Evolutionary conservation across 2,888 invertebrate genomes (phyloP).

Genomic region (Omphaloscelis lunosa): DNA sequence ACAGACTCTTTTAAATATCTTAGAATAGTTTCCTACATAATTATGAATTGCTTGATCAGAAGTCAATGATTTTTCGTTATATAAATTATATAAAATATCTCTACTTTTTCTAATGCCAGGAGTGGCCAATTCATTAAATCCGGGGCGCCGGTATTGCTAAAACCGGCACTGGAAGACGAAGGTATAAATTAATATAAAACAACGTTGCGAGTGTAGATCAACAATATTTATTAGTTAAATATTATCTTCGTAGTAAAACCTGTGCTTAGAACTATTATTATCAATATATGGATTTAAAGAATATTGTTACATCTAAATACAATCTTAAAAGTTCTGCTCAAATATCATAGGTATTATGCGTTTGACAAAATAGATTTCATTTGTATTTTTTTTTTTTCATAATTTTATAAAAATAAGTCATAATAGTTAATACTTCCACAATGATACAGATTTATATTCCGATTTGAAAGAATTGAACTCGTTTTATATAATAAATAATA

Average conservation of each 20-base stretch:
- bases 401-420: constrained; percentile 42
- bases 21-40: no score
- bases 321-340: constrained; percentile 76
- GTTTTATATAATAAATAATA: constrained; percentile 64
- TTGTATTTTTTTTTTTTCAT: not conserved
- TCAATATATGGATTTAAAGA: constrained; percentile 46
- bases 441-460: constrained; percentile 41
- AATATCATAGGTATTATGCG: constrained; percentile 58
- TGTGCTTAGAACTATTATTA: constrained; percentile 58
- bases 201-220: constrained; percentile 59
- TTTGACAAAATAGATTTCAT: constrained; percentile 23
- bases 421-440: constrained; percentile 66
- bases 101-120: no score
- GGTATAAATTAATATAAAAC: constrained; percentile 46
- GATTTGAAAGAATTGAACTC: constrained; percentile 39
- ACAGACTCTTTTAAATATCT: no score
- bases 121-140: no score
- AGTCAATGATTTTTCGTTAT: no score
- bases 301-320: constrained; percentile 62
- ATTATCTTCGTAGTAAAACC: constrained; percentile 59
- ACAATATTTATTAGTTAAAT: constrained; percentile 67
- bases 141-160: no score
- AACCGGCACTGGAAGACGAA: no score
- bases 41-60: no score
- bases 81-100: no score